Percentiles rank a stretch among this genome's conserved stretches.
phyloP scores from a whole-genome alignment of 2,797 vertebrate species.

The Choloepus didactylus region DNA sequence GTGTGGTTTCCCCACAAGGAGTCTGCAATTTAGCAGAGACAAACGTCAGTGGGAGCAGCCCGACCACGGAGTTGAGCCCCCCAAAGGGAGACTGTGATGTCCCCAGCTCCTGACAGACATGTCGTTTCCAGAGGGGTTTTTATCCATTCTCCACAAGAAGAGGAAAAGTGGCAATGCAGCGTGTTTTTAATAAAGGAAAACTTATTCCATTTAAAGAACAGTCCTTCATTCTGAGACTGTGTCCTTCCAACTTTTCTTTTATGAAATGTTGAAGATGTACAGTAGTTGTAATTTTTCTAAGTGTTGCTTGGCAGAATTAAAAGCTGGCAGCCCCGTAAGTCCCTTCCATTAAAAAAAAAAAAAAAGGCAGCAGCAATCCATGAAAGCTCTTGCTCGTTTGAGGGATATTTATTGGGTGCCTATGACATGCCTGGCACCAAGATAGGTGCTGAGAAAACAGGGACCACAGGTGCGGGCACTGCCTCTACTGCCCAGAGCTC shows the following conservation, averaged over 20 bases:
- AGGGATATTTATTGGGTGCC: background rate
- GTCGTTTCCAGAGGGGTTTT: accelerated
- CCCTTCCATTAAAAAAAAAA: background rate
- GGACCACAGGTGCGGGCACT: accelerated
- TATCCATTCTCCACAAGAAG: background rate
- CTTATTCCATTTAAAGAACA: background rate
- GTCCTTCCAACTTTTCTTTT: slow-evolving; percentile 48
- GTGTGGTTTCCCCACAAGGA: background rate
- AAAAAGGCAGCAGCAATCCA: background rate
- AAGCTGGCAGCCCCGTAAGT: background rate
- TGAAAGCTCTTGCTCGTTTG: background rate
- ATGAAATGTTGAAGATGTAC: background rate
- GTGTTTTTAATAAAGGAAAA: background rate
- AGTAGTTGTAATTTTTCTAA: background rate
- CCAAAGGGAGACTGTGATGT: accelerated
- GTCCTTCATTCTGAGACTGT: background rate
- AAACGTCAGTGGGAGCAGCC: accelerated
- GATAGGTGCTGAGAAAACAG: background rate
- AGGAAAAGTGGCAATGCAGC: background rate
- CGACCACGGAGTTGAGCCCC: accelerated
- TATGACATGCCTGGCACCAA: background rate
- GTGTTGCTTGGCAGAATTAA: slow-evolving; percentile 49
- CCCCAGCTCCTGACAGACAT: background rate
- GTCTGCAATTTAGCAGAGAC: background rate
- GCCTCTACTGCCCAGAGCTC: background rate